Percentiles rank a stretch among this genome's conserved stretches.
Evolutionary conservation across 2,888 invertebrate species (phyloP).

Genomic region (Ochlodes sylvanus): DNA sequence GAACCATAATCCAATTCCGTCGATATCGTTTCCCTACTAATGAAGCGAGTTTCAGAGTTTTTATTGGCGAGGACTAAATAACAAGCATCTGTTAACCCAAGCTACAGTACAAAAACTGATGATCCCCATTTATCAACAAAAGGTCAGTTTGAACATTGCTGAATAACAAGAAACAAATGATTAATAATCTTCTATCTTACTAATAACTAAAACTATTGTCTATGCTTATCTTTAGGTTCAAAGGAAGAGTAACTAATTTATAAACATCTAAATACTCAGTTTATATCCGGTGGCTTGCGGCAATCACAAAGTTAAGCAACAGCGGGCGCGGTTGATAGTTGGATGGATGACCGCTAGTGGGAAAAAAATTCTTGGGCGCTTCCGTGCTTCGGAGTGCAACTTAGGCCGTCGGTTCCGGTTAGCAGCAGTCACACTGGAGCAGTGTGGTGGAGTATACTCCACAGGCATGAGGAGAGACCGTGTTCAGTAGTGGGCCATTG

Average conservation of each 20-base stretch:
- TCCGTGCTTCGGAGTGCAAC: no score
- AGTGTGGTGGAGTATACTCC: no score
- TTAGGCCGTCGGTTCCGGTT: no score
- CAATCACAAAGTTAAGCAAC: no score
- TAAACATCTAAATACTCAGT: no score
- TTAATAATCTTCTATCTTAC: not conserved
- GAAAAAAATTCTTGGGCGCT: no score
- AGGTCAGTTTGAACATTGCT: not conserved
- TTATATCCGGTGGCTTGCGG: no score
- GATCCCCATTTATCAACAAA: not conserved
- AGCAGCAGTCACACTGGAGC: no score
- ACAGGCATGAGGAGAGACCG: no score
- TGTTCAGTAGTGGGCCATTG: no score
- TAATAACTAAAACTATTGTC: not conserved
- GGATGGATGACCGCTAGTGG: no score
- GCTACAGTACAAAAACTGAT: not conserved
- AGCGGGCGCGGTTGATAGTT: no score
- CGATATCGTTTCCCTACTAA: slow-evolving; percentile 6
- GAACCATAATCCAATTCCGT: slow-evolving; percentile 30
- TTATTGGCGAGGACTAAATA: not conserved
- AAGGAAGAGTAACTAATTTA: not conserved
- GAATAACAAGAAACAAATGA: not conserved
- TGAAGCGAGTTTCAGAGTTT: not conserved
- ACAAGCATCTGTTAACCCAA: not conserved
- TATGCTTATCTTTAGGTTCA: not conserved